Conservation (phyloP, 2,113 vertebrate genomes). For the Labeo rohita region DNA sequence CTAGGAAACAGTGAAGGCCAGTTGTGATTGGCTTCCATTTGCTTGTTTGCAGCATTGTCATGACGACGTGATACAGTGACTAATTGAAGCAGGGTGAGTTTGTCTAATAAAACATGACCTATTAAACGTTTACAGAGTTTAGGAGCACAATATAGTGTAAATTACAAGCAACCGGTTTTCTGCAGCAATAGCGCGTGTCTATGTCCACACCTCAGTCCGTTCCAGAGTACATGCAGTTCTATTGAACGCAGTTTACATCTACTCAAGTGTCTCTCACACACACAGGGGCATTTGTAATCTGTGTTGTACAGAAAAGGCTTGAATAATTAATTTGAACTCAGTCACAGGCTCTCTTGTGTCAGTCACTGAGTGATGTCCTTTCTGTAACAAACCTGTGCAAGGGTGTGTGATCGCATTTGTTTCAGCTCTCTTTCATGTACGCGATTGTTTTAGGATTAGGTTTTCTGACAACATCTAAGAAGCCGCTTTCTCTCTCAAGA, state of each 20-base stretch:
- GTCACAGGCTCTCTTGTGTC: conserved; percentile 25
- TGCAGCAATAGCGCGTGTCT: not conserved
- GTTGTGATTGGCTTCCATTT: conserved; percentile 7
- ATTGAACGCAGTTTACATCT: not conserved
- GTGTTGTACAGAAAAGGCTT: conserved; percentile 24
- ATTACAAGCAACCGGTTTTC: not conserved
- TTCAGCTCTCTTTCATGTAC: not conserved
- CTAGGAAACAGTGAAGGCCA: not conserved
- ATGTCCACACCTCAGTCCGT: not conserved
- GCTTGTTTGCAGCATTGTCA: conserved; percentile 21
- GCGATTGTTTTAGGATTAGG: conserved; percentile 8
- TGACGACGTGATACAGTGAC: not conserved
- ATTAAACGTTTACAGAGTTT: not conserved
- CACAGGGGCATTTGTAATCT: conserved; percentile 8
- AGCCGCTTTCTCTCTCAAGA: conserved; percentile 4
- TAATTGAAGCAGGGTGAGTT: not conserved
- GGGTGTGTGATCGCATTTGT: not conserved
- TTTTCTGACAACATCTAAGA: conserved; percentile 29
- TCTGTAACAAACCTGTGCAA: not conserved
- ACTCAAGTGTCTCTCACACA: not conserved
- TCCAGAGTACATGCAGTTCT: not conserved
- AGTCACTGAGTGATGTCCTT: conserved; percentile 11
- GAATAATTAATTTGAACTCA: conserved; percentile 37
- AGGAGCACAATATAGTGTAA: not conserved
- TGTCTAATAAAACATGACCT: conserved; percentile 2